A percentile compares a stretch with the other conserved stretches of the same genome.
These are phyloP conservation scores for Acropora tenuis DNA, from an alignment of 64 coral and sea anemone genomes.

Conservation along the genomic window DNA sequence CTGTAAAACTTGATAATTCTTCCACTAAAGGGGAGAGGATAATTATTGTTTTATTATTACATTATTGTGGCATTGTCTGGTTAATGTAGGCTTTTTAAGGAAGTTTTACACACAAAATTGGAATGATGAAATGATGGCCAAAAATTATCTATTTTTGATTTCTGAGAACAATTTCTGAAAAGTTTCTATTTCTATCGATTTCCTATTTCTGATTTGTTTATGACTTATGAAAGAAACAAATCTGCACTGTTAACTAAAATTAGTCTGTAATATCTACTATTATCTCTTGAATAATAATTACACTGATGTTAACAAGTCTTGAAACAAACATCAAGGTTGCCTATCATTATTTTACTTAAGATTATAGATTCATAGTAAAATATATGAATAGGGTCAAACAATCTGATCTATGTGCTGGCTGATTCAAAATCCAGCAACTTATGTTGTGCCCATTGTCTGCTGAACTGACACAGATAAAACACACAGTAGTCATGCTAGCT, in stretches of 20 bases:
- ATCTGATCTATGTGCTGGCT: conserved; percentile 14
- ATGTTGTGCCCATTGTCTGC: conserved; percentile 10
- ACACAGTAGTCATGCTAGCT: conserved; percentile 10
- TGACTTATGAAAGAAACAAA: conserved; percentile 20
- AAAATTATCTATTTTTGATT: too few relatives aligned
- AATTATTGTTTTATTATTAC: conserved; percentile 2
- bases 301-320: not conserved
- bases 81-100: conserved; percentile 11
- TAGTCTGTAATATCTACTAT: not conserved
- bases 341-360: conserved; percentile 13
- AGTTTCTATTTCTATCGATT: conserved; percentile 17
- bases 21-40: conserved; percentile 1
- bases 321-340: conserved; percentile 6
- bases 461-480: not conserved
- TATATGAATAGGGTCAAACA: conserved; percentile 1
- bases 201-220: conserved; percentile 13
- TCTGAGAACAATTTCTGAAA: not conserved
- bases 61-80: conserved; percentile 2
- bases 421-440: conserved; percentile 12
- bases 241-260: conserved; percentile 8
- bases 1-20: conserved; percentile 8
- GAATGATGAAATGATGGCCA: not conserved
- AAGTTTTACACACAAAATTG: not conserved
- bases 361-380: not conserved
- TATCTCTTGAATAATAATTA: conserved; percentile 11